A percentile compares a stretch with the other conserved stretches of the same genome.
These are phyloP conservation scores for Catharus ustulatus DNA, from an alignment of 2,797 vertebrate species.

Conservation along the genomic window DNA sequence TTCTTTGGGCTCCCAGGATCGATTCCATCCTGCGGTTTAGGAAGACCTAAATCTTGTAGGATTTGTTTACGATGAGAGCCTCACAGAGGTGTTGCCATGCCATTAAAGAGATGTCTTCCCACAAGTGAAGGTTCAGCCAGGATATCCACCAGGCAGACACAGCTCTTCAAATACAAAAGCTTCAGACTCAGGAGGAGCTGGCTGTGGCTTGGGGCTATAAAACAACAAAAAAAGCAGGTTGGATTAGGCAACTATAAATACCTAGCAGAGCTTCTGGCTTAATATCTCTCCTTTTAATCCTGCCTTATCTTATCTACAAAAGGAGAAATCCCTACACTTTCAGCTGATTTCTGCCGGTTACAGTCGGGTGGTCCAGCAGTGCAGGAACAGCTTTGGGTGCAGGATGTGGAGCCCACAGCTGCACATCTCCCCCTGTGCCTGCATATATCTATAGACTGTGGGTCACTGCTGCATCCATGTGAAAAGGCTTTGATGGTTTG, in stretches of 20 bases:
- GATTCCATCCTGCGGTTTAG: neutral
- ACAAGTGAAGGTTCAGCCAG: neutral
- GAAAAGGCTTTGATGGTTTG: neutral
- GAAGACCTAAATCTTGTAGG: neutral
- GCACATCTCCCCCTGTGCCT: neutral
- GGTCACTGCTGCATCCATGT: neutral
- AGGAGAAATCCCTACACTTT: neutral
- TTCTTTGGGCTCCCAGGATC: neutral
- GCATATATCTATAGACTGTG: accelerated
- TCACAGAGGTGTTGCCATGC: neutral
- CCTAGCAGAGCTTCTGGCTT: neutral
- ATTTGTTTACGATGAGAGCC: neutral
- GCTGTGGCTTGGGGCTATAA: neutral
- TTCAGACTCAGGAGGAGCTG: neutral
- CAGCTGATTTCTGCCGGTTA: neutral
- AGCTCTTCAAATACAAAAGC: neutral
- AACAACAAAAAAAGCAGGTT: neutral
- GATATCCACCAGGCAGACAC: neutral
- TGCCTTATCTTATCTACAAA: neutral
- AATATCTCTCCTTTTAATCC: neutral
- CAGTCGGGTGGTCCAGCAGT: accelerated
- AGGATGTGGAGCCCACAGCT: neutral
- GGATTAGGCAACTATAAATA: neutral
- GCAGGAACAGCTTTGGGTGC: neutral
- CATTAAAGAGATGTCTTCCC: neutral